A percentile compares a stretch with the other conserved stretches of the same genome.
Conservation (phyloP, 1,140 invertebrate genomes). For the Pseudomyrmex concolor region DNA sequence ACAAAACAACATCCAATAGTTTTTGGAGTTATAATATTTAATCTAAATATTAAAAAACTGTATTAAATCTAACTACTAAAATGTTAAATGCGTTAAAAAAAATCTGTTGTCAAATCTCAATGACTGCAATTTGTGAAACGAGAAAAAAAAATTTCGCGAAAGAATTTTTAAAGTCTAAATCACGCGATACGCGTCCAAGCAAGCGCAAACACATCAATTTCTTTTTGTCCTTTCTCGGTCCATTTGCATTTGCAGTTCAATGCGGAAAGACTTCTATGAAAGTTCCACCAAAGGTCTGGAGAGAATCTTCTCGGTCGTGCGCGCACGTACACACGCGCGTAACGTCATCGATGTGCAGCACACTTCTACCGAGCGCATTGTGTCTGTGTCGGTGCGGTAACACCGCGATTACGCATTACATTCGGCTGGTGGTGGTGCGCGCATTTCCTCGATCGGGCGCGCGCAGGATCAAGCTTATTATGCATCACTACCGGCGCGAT, state of each 20-base stretch:
- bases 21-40: neutral
- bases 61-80: too few species aligned
- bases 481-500: slow-evolving; percentile 43
- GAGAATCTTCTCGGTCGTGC: slow-evolving; percentile 16
- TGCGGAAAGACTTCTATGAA: slow-evolving; percentile 29
- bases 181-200: too few species aligned
- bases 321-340: slow-evolving; percentile 31
- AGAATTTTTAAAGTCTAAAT: too few species aligned
- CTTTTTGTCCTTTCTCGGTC: neutral
- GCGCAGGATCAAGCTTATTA: slow-evolving; percentile 43
- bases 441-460: slow-evolving; percentile 61
- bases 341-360: slow-evolving; percentile 21
- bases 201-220: too few species aligned
- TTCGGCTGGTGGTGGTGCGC: neutral
- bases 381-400: slow-evolving; percentile 47
- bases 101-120: too few species aligned
- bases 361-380: neutral
- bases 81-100: too few species aligned
- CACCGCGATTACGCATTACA: slow-evolving; percentile 53
- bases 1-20: neutral
- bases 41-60: too few species aligned
- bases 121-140: too few species aligned
- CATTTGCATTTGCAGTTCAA: neutral
- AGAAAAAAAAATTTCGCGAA: too few species aligned
- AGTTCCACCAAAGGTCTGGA: slow-evolving; percentile 54